phyloP scores from a whole-genome alignment of 2,797 vertebrate species.

The Sebastes nivosus region DNA sequence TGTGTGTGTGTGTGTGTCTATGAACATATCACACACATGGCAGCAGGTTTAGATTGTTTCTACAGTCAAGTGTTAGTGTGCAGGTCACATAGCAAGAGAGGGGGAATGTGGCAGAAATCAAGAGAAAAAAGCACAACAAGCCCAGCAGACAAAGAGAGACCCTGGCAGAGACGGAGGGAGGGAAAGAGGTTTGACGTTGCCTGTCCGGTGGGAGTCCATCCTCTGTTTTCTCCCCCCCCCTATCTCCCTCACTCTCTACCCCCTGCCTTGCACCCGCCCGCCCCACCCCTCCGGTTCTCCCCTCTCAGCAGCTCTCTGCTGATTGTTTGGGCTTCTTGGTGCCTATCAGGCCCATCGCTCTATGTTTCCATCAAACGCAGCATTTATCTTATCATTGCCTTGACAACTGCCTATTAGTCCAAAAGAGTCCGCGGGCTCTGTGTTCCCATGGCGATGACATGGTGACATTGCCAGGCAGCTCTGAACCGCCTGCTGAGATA shows the following conservation, averaged over 20 bases:
- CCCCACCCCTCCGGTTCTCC: slow-evolving; percentile 10
- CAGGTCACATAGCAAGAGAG: slow-evolving; percentile 72
- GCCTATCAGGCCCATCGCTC: slow-evolving; percentile 76
- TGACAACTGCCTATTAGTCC: slow-evolving; percentile 85
- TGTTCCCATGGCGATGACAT: slow-evolving; percentile 81
- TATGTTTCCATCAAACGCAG: slow-evolving; percentile 81
- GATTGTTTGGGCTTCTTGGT: slow-evolving; percentile 75
- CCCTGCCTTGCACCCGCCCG: slow-evolving; percentile 22
- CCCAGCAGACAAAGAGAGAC: slow-evolving; percentile 58
- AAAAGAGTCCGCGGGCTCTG: slow-evolving; percentile 68
- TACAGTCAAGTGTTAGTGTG: slow-evolving; percentile 70
- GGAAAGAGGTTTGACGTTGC: slow-evolving; percentile 61
- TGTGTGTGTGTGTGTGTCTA: slow-evolving; percentile 39
- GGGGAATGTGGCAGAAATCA: slow-evolving; percentile 63
- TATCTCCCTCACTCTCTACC: slow-evolving; percentile 6
- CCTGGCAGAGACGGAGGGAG: slow-evolving; percentile 31
- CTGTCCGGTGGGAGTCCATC: slow-evolving; percentile 57
- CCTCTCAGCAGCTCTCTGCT: slow-evolving; percentile 66
- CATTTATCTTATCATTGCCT: slow-evolving; percentile 84
- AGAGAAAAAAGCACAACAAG: slow-evolving; percentile 48
- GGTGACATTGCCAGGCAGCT: slow-evolving; percentile 79
- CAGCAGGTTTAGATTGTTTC: slow-evolving; percentile 71
- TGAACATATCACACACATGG: slow-evolving; percentile 65
- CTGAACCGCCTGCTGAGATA: slow-evolving; percentile 68
- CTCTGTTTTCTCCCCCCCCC: slow-evolving; percentile 35